Conservation (phyloP, 1,140 invertebrate species). For the Cydia splendana region DNA sequence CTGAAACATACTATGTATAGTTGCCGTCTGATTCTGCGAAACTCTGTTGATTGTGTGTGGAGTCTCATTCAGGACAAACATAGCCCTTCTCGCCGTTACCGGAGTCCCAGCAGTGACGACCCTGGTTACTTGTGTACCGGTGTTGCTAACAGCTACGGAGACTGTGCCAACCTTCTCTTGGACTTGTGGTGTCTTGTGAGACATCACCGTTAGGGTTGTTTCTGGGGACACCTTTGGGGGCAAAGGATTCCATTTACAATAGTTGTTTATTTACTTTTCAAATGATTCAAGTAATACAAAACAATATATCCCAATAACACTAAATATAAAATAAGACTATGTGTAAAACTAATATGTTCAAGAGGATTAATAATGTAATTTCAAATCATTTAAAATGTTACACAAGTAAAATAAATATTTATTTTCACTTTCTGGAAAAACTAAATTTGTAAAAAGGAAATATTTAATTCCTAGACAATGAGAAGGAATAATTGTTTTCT, state of each 20-base stretch:
- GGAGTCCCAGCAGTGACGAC: conserved; percentile 68
- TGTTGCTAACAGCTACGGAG: conserved; percentile 65
- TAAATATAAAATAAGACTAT: too few species aligned
- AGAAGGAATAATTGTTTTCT: too few species aligned
- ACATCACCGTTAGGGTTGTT: conserved; percentile 77
- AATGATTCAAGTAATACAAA: neutral
- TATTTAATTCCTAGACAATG: too few species aligned
- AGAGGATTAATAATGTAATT: too few species aligned
- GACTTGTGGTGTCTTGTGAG: conserved; percentile 75
- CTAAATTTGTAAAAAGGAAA: too few species aligned
- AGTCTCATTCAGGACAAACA: conserved; percentile 77
- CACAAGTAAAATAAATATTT: too few species aligned
- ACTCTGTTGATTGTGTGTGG: conserved; percentile 72
- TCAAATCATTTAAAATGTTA: too few species aligned
- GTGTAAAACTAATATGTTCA: too few species aligned
- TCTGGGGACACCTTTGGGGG: conserved; percentile 71
- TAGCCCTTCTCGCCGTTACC: conserved; percentile 59
- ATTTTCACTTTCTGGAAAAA: too few species aligned
- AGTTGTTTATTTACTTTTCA: neutral
- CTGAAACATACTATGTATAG: conserved; percentile 68
- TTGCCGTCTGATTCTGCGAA: conserved; percentile 74
- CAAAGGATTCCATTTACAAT: neutral
- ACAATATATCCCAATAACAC: too few species aligned
- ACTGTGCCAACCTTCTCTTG: conserved; percentile 76
- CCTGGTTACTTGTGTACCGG: conserved; percentile 66